phyloP scores from a whole-genome alignment of 2,888 invertebrate species.

The Syritta pipiens region DNA sequence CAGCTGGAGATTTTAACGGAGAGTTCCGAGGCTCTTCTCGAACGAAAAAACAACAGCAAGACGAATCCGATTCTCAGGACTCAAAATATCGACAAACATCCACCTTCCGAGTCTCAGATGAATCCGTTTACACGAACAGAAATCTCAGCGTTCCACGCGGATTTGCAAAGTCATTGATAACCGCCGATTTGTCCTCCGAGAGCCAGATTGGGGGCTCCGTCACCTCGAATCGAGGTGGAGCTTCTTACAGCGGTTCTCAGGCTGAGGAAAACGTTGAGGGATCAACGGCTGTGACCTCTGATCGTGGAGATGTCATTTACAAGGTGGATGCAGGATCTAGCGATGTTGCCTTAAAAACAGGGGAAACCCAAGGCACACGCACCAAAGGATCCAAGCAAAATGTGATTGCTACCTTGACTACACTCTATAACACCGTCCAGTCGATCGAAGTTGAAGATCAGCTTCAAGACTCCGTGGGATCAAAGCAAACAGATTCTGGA shows the following conservation, averaged over 20 bases:
- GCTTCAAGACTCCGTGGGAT: background rate
- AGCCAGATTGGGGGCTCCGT: background rate
- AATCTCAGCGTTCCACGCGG: constrained; percentile 3
- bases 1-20: background rate
- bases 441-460: constrained; percentile 1
- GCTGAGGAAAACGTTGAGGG: background rate
- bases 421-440: constrained; percentile 7
- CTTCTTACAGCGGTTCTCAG: background rate
- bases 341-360: too few species aligned
- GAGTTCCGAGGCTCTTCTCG: background rate
- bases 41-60: background rate
- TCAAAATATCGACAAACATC: background rate
- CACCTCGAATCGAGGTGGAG: constrained; percentile 1
- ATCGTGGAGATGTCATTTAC: background rate
- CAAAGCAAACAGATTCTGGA: too few species aligned
- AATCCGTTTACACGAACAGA: background rate
- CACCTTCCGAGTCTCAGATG: background rate
- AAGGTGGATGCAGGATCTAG: too few species aligned
- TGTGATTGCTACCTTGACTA: too few species aligned
- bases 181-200: background rate
- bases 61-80: background rate
- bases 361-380: too few species aligned
- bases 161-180: background rate
- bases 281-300: background rate
- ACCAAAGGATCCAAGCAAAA: too few species aligned